Evolutionary conservation across 2,113 vertebrate species (phyloP), one percentile per base, ranked within the genome.

Genomic region (Bos taurus): DNA sequence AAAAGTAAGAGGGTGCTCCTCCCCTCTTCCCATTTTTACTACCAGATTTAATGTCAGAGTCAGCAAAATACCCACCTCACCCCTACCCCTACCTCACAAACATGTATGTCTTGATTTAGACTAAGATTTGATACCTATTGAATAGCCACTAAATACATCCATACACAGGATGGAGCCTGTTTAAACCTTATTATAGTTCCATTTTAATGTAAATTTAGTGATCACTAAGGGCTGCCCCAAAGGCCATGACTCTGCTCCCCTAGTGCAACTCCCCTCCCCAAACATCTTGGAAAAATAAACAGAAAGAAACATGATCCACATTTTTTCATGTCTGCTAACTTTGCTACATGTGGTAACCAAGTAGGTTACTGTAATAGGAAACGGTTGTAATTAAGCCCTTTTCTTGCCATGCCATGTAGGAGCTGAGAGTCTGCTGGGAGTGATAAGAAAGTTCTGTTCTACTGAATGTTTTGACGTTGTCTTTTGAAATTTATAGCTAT

Each of bases 361-460:
- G 25, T 64, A 97, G 89, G 93, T 92, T 87, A 74, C 71, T 67
- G 82, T 62, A 93, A 94, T 81, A 95, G 33, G 89, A 96, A 96
- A 92, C 80, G 46, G 43, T 91, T 97, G 80, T 91, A 96, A 97
- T 96, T 89, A 97, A 93, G 57, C 95, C 91, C 56, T 94, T 95
- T 98, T 97, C 84, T 97, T 87, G 85, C 97, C 82, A 81, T 95
- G 77, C 95, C 0, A 0, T 54, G 36, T 57, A 98, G 90, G 84
- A 98, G 98, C 97, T 95, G 83, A 94, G 94, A 96, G 67, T 96
- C 98, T 98, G 98, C 88, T 21, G 64, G 94, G 26, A 97, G 67
- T 36, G 98, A 98, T 98, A 98, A 98, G 98, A 98, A 98, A 98
- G 95, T 98, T 98, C 89, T 96, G 89, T 98, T 98, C 89, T 97